These are phyloP conservation scores for Tarsius wallacei DNA, from an alignment of 2,797 vertebrate species.

Conservation along the genomic window DNA sequence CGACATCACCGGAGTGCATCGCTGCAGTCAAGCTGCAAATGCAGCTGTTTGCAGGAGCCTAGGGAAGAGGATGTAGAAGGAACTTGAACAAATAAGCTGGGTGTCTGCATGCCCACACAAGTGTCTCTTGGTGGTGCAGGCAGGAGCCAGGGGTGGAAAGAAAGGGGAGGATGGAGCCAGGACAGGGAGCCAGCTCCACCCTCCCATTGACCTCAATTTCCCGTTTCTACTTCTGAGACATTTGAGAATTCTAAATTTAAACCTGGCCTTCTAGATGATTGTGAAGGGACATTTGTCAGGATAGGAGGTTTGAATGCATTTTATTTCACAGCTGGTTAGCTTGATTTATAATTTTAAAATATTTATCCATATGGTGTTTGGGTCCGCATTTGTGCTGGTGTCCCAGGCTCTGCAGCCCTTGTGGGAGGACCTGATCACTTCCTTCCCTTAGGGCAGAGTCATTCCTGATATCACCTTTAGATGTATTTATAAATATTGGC, in stretches of 20 bases:
- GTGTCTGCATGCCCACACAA: not conserved
- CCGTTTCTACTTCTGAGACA: not conserved
- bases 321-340: constrained; percentile 37
- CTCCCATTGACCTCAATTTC: too few species aligned
- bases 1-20: not conserved
- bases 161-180: not conserved
- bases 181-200: rapidly evolving
- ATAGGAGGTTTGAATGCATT: constrained; percentile 17
- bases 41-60: not conserved
- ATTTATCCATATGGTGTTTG: not conserved
- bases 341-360: constrained; percentile 63
- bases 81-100: not conserved
- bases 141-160: not conserved
- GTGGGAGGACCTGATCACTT: rapidly evolving
- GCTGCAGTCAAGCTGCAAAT: not conserved
- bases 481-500: not conserved
- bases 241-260: not conserved
- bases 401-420: not conserved
- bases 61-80: not conserved
- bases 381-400: not conserved
- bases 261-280: not conserved
- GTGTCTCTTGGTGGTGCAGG: not conserved
- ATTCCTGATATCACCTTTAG: not conserved
- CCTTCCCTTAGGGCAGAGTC: not conserved
- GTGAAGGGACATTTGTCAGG: constrained; percentile 28